phyloP scores from a whole-genome alignment of 2,113 vertebrate species.

The Odontophorus gujanensis region DNA sequence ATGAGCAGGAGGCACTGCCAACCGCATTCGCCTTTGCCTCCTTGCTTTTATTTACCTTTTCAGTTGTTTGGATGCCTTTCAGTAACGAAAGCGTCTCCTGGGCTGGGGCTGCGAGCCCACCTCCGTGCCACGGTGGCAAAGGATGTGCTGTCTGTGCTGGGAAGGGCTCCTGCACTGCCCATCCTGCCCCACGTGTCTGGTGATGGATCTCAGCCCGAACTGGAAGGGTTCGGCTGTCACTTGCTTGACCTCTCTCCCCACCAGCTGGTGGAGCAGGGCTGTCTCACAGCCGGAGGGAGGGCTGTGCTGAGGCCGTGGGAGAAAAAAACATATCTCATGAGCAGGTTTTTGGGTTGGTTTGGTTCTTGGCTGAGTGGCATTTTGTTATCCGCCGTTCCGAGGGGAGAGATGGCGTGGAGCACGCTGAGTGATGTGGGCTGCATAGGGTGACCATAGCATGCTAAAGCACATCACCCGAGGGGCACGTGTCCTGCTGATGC shows the following conservation, averaged over 20 bases:
- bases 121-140: accelerated
- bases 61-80: slow-evolving; percentile 36
- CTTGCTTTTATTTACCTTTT: slow-evolving; percentile 57
- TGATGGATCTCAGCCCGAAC: background rate
- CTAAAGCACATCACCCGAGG: background rate
- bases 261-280: slow-evolving; percentile 52
- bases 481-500: background rate
- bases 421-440: accelerated
- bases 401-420: accelerated
- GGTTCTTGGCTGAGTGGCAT: background rate
- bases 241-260: background rate
- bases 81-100: accelerated
- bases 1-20: slow-evolving; percentile 55
- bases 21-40: background rate
- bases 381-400: background rate
- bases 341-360: background rate
- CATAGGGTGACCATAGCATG: background rate
- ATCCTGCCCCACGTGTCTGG: background rate
- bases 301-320: background rate
- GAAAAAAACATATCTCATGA: background rate
- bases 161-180: background rate
- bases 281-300: background rate
- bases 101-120: background rate
- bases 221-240: background rate
- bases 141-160: background rate